Evolutionary conservation across 2,888 invertebrate species (phyloP).

Genomic region (Harpagoxenus sublaevis): DNA sequence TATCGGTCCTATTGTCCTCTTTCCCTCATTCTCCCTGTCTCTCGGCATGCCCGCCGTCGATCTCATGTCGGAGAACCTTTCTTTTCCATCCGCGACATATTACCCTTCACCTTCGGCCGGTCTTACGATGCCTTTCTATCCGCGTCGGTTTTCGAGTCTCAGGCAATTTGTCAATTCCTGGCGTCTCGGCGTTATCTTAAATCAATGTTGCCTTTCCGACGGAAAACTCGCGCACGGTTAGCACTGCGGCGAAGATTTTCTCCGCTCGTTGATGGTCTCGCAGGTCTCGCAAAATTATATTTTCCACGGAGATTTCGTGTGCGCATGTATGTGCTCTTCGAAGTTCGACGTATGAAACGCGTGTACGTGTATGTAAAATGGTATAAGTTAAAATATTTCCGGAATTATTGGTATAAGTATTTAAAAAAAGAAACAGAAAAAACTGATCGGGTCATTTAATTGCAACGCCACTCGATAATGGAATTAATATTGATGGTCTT

Average conservation of each 20-base stretch:
- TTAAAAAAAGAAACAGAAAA: conserved; percentile 5
- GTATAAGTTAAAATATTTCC: conserved; percentile 13
- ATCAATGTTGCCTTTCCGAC: conserved; percentile 68
- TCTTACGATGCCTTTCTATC: conserved; percentile 68
- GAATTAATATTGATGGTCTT: conserved; percentile 49
- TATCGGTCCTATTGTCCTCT: conserved; percentile 76
- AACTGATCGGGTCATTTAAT: conserved; percentile 19
- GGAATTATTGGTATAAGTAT: conserved; percentile 7
- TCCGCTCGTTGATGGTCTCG: background rate
- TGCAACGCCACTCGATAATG: conserved; percentile 27
- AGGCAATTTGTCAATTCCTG: conserved; percentile 71
- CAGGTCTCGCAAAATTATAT: conserved; percentile 24
- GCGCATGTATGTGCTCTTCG: background rate
- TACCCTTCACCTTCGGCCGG: conserved; percentile 69
- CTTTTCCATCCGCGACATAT: conserved; percentile 70
- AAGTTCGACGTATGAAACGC: background rate
- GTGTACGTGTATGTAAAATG: background rate
- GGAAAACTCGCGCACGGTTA: conserved; percentile 19
- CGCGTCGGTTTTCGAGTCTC: conserved; percentile 67
- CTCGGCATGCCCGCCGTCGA: conserved; percentile 56
- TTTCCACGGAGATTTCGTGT: background rate
- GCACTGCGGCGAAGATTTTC: background rate
- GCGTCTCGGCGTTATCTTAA: conserved; percentile 56
- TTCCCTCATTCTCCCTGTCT: conserved; percentile 26
- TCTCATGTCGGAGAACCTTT: conserved; percentile 53